A percentile compares a stretch with the other conserved stretches of the same genome.
Evolutionary conservation across 2,113 vertebrate species (phyloP).

Genomic region (Indri indri): DNA sequence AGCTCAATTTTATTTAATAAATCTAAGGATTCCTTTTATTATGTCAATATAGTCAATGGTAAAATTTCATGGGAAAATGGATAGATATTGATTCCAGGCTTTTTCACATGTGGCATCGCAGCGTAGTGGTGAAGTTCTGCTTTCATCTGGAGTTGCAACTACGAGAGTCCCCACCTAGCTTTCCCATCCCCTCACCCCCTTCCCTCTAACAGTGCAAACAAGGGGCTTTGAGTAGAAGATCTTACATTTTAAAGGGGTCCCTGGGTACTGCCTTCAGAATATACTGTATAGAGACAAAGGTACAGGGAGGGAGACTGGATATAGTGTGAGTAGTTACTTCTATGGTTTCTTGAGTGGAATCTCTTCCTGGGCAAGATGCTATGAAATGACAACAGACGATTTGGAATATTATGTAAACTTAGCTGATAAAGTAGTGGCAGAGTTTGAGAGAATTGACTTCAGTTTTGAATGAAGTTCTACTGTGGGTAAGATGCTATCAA

Average conservation of each 20-base stretch:
- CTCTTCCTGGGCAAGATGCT: not conserved
- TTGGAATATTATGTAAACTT: not conserved
- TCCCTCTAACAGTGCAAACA: not conserved
- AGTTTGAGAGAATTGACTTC: not conserved
- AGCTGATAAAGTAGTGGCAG: not conserved
- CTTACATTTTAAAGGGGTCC: not conserved
- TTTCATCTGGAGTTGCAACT: not conserved
- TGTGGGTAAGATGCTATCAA: not conserved
- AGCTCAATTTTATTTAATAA: not conserved
- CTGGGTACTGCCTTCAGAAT: not conserved
- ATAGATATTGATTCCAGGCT: not conserved
- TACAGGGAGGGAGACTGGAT: not conserved
- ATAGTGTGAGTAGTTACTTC: not conserved
- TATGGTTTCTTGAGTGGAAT: not conserved
- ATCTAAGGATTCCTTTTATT: not conserved
- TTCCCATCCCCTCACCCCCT: accelerated
- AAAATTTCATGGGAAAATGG: not conserved
- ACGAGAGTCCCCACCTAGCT: not conserved
- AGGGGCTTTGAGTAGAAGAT: not conserved
- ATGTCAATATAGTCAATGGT: not conserved
- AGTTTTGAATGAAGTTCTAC: not conserved
- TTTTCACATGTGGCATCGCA: not conserved
- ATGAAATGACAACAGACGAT: not conserved
- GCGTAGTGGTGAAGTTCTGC: not conserved
- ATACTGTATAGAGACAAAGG: not conserved